These are phyloP conservation scores for Leptestheria dahalacensis DNA, from an alignment of 1,140 invertebrate species.

Conservation along the genomic window DNA sequence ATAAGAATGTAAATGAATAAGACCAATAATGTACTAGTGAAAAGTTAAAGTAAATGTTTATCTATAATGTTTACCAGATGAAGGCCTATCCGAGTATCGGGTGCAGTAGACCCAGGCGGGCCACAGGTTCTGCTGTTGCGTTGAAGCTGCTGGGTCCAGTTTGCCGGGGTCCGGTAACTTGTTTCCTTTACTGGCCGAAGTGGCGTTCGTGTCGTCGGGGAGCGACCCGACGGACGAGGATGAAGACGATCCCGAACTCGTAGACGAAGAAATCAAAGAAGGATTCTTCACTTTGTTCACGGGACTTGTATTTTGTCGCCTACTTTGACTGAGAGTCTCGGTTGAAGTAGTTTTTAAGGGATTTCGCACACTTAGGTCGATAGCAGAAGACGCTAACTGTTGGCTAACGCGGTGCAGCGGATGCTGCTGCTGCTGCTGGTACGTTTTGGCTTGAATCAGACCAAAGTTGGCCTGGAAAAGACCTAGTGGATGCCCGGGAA, in stretches of 20 bases:
- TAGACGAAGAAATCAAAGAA: too few relatives aligned
- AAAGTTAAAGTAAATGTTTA: not conserved
- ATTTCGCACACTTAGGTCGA: constrained; percentile 9
- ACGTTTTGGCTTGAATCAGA: constrained; percentile 4
- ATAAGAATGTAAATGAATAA: too few relatives aligned
- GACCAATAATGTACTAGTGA: too few relatives aligned
- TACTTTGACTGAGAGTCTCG: not conserved
- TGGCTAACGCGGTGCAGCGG: not conserved
- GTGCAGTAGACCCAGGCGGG: constrained; percentile 98
- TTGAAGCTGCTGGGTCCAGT: not conserved
- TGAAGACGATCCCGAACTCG: not conserved
- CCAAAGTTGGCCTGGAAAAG: not conserved
- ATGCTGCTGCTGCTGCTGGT: not conserved
- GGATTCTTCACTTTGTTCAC: not conserved
- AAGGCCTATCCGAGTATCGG: constrained; percentile 87
- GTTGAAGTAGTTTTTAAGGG: not conserved
- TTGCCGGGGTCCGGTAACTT: not conserved
- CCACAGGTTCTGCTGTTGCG: constrained; percentile 32
- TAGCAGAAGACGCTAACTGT: constrained; percentile 6
- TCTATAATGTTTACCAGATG: constrained; percentile 57
- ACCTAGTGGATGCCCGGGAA: not conserved
- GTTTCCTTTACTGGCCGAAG: not conserved
- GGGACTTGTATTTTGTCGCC: not conserved
- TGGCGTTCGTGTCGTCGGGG: not conserved
- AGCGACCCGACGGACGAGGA: not conserved